Base-by-base conservation (phyloP, 2,113 vertebrate species). In the Camelus dromedarius region DNA sequence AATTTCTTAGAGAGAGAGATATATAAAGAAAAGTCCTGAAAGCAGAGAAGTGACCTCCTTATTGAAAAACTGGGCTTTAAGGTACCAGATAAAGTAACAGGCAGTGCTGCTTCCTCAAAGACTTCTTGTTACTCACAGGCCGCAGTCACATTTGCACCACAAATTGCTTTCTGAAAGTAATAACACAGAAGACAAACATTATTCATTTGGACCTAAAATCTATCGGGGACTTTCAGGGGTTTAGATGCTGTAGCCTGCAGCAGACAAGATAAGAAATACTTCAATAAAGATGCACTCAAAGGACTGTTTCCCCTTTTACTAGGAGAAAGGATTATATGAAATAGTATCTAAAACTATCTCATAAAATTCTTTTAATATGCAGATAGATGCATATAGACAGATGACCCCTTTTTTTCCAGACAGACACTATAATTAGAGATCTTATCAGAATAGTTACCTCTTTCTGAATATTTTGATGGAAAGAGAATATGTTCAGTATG, bases 231-330 rank as follows among this genome's bases (percentile, higher is more conserved):
- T 91, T 97, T 81, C 80, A 92, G 72, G 50, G 72, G 48, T 79
- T 88, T 84, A 92, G 84, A 96, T 91, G 79, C 11, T 70, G 1
- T 69, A 96, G 91, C 96, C 97, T 97, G 96, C 97, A 97, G 96
- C 91, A 85, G 94, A 95, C 93, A 94, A 96, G 97, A 96, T 97
- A 98, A 96, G 97, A 97, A 96, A 97, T 82, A 85, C 60, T 85
- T 91, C 97, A 97, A 88, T 96, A 96, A 97, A 70, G 88, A 94
- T 64, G 32, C 42, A 88, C 93, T 96, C 94, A 77, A 81, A 93
- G 81, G 84, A 69, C 66, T 69, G 35, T 86, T 90, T 94, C 69
- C 66, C 54, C 77, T 96, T 94, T 88, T 66, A 67, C 35, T 67
- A 52, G 79, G 70, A 96, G 30, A 90, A 81, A 94, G 89, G 80